Evolutionary conservation across 2,113 vertebrate species (phyloP).

Genomic region (Psittacula cyanocephala): DNA sequence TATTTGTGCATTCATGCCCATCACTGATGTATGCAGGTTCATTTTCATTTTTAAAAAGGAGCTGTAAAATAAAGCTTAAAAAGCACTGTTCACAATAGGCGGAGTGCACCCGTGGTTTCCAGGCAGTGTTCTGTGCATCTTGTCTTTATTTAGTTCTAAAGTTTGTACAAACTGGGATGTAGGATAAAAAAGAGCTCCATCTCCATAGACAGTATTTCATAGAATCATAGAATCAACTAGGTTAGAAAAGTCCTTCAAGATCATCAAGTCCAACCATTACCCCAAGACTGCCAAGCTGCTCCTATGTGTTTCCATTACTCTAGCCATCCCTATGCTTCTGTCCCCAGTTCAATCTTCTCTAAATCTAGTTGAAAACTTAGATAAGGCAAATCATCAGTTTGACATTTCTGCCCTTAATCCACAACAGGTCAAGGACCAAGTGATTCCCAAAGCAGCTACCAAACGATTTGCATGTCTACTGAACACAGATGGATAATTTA

Average conservation of each 20-base stretch:
- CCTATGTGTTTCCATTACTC: background rate
- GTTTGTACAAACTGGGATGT: background rate
- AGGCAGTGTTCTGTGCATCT: background rate
- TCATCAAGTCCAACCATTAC: background rate
- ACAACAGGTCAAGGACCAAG: background rate
- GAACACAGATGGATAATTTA: background rate
- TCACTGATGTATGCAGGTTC: background rate
- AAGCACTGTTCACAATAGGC: background rate
- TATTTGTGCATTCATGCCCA: conserved; percentile 47
- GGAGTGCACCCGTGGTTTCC: background rate
- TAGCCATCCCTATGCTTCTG: background rate
- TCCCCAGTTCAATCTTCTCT: background rate
- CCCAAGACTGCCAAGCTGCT: background rate
- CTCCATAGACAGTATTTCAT: background rate
- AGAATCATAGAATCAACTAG: background rate
- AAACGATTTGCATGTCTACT: background rate
- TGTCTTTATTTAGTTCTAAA: background rate
- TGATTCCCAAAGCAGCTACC: background rate
- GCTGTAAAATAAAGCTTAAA: background rate
- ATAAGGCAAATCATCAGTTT: background rate
- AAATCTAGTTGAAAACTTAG: background rate
- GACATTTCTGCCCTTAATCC: conserved; percentile 15
- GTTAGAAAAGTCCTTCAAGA: background rate
- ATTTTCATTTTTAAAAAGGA: conserved; percentile 29
- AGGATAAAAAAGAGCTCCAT: background rate